Conservation (phyloP, 2,888 invertebrate genomes). For the Lissocephala sabroskyi region DNA sequence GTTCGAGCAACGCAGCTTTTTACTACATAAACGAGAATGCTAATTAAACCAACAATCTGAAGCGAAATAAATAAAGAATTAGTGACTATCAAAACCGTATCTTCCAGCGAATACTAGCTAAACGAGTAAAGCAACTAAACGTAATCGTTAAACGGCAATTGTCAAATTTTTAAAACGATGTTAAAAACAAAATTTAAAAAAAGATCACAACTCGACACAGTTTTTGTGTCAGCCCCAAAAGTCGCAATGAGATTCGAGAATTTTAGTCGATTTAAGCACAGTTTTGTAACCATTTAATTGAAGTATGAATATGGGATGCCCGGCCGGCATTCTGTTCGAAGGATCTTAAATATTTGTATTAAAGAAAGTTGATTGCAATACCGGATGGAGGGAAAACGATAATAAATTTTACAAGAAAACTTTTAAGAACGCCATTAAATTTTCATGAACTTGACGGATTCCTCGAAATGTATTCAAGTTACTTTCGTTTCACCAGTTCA, state of each 20-base stretch:
- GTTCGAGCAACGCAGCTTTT: constrained; percentile 35
- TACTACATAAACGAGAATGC: constrained; percentile 32
- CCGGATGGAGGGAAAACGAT: constrained; percentile 59
- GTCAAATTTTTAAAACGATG: background rate
- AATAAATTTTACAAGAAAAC: constrained; percentile 42
- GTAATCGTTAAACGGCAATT: background rate
- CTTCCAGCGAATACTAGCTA: constrained; percentile 68
- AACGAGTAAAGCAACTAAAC: constrained; percentile 11
- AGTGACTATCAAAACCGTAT: constrained; percentile 73
- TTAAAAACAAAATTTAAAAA: background rate
- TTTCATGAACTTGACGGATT: background rate
- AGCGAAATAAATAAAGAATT: constrained; percentile 48
- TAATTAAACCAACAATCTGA: constrained; percentile 8
- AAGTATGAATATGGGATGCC: no score
- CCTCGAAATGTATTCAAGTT: no score
- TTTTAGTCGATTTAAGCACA: constrained; percentile 64
- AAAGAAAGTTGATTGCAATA: no score
- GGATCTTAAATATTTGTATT: constrained; percentile 41
- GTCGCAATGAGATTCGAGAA: constrained; percentile 39
- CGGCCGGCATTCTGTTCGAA: constrained; percentile 25
- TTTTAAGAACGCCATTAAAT: background rate
- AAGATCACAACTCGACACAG: no score
- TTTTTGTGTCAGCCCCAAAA: background rate
- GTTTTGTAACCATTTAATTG: constrained; percentile 58
- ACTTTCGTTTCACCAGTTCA: no score